Percentiles rank a stretch among this genome's conserved stretches.
Evolutionary conservation across 1,140 invertebrate species (phyloP).

Genomic region (Drosophila serrata): DNA sequence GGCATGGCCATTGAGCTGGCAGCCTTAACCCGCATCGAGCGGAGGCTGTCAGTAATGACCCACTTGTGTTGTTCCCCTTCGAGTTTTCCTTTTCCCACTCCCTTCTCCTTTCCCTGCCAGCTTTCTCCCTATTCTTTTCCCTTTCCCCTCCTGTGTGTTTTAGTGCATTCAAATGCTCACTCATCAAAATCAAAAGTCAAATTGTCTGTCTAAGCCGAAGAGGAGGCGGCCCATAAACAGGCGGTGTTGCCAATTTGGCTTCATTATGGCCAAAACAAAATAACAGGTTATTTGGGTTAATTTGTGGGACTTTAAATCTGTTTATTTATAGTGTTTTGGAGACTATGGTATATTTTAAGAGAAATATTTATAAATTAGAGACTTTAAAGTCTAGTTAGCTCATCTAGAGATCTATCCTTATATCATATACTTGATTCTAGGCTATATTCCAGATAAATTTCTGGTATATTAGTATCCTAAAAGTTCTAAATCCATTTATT

Average conservation of each 20-base stretch:
- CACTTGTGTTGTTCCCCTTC: constrained; percentile 36
- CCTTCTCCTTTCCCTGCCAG: not conserved
- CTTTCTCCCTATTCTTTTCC: not conserved
- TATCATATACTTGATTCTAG: too few relatives aligned
- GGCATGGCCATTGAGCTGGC: constrained; percentile 37
- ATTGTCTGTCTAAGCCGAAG: constrained; percentile 37
- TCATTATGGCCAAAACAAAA: constrained; percentile 3
- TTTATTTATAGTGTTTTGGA: not conserved
- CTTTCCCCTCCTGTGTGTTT: constrained; percentile 21
- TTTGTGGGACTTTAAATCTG: not conserved
- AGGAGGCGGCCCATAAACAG: constrained; percentile 35
- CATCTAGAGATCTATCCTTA: too few relatives aligned
- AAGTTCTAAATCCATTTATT: not conserved
- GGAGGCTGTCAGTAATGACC: constrained; percentile 51
- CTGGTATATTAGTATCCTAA: too few relatives aligned
- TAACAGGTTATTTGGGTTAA: not conserved
- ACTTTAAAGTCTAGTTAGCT: too few relatives aligned
- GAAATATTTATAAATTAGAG: not conserved
- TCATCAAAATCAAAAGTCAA: constrained; percentile 65
- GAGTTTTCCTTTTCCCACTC: too few relatives aligned
- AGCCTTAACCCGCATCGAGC: constrained; percentile 50
- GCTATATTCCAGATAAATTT: too few relatives aligned
- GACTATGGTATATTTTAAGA: not conserved
- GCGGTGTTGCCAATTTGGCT: constrained; percentile 15
- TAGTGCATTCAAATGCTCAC: constrained; percentile 59